phyloP scores from a whole-genome alignment of 2,797 vertebrate species.

The Enteromius unitaeniatus region DNA sequence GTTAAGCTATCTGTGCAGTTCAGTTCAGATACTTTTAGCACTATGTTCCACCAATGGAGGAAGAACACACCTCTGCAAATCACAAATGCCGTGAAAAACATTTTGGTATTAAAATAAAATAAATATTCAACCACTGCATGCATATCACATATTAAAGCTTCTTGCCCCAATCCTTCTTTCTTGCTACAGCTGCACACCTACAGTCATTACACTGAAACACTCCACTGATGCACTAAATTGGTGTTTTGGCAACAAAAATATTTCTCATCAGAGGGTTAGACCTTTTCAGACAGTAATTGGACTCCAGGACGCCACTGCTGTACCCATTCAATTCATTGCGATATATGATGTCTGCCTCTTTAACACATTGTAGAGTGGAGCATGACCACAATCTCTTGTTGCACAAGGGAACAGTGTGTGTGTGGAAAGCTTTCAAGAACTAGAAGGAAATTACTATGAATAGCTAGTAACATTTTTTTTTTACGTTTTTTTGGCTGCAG shows the following conservation, averaged over 20 bases:
- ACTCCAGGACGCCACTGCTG: conserved; percentile 19
- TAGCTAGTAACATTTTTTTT: neutral
- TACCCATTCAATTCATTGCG: conserved; percentile 24
- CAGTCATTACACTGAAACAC: conserved; percentile 75
- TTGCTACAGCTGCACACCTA: conserved; percentile 62
- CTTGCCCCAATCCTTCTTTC: conserved; percentile 27
- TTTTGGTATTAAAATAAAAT: conserved; percentile 7
- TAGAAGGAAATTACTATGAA: neutral
- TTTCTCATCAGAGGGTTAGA: conserved; percentile 65
- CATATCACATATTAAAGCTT: neutral
- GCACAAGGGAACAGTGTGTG: neutral
- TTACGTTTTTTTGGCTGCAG: neutral
- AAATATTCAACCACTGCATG: neutral
- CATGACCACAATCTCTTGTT: neutral
- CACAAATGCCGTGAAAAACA: neutral
- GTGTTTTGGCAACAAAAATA: conserved; percentile 67
- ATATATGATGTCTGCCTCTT: conserved; percentile 40
- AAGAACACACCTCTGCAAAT: neutral
- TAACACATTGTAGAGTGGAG: conserved; percentile 14
- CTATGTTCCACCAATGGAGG: no score
- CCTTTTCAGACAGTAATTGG: conserved; percentile 67
- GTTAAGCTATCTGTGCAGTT: no score
- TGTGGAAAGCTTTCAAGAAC: neutral
- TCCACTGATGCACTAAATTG: conserved; percentile 72
- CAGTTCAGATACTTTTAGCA: neutral